Evolutionary conservation across 2,888 invertebrate genomes (phyloP), one percentile per base, ranked within the genome.

Genomic region (Orthonychiurus folsomi): DNA sequence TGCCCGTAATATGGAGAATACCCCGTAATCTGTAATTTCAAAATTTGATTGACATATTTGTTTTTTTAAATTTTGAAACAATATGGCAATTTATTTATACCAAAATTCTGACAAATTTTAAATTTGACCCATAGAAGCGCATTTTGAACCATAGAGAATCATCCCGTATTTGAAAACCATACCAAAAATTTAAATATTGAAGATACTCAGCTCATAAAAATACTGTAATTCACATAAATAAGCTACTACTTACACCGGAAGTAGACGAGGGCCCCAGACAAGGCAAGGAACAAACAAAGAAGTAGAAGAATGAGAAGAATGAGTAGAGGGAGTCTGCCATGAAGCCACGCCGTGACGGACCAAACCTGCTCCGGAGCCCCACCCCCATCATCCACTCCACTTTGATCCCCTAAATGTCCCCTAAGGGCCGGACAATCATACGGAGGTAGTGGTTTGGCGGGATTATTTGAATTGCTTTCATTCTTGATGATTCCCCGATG

Each of bases 231-330:
- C n/a, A n/a, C n/a, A n/a, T n/a, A n/a, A n/a, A n/a, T n/a, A n/a
- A n/a, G n/a, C n/a, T n/a, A n/a, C 9, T 52, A 15, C 56, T 25
- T 56, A 56, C 56, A 56, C n/a, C 24, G 12, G 27, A 56, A 56
- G 24, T 56, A 56, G 12, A 56, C 26, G 12, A 56, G 24, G 3
- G 26, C 24, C 26, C 25, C 56, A 5, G 56, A 56, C 25, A 56
- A 56, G 26, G 56, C 15, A 5, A 56, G 56, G 56, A 56, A 56
- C n/a, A 56, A 15, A 25, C 15, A 20, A 25, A 56, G 27, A 5
- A 56, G 56, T 15, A 56, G 56, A 9, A 56, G 23, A 5, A 56
- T 15, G 26, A 56, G 23, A 25, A 56, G 56, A 56, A 56, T 56
- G 5, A 56, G 26, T 15, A 56, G 26, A 5, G 56, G 56, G 3